Base-by-base conservation (phyloP, 2,113 vertebrate genomes). In the Sinosuthora webbiana region DNA sequence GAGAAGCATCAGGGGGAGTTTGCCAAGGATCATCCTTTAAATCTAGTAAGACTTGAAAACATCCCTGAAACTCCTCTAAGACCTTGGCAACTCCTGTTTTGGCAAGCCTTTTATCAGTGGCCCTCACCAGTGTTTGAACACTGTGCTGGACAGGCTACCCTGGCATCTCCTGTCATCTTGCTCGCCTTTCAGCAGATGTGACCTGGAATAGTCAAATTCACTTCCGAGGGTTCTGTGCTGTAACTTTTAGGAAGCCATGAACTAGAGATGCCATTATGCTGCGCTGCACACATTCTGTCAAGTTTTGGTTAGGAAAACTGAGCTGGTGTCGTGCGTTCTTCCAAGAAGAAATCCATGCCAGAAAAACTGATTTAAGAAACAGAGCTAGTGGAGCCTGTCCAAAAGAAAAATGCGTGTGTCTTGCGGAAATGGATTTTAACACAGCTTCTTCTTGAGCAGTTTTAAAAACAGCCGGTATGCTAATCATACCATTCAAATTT, bases 11-110 rank as follows among this genome's bases (percentile, higher is more conserved):
- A 84, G 64, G 52, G 90, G 68, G 92, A 92, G 94, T 80, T 95
- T 97, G 97, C 97, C 96, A 96, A 96, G 83, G 96, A 96, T 97
- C 97, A 92, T 96, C 94, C 83, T 97, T 95, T 97, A 96, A 97
- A 96, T 97, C 93, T 96, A 95, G 93, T 62, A 97, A 97, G 92
- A 93, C 93, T 94, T 89, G 88, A 97, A 95, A 93, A 93, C 93
- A 94, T 95, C 94, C 70, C 90, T 88, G 85, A 94, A 96, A 95
- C 94, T 95, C 95, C 79, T 97, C 85, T 95, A 95, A 97, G 95
- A 96, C 94, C 89, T 96, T 95, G 96, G 97, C 97, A 97, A 52
- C 70, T 75, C 83, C 87, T 7, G 5, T 86, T 63, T 82, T 97
- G 96, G 97, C 95, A 96, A 93, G 74, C 41, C 65, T 87, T 96